A percentile compares a stretch with the other conserved stretches of the same genome.
phyloP scores from a whole-genome alignment of 2,113 vertebrate species.

The Deroptyus accipitrinus region DNA sequence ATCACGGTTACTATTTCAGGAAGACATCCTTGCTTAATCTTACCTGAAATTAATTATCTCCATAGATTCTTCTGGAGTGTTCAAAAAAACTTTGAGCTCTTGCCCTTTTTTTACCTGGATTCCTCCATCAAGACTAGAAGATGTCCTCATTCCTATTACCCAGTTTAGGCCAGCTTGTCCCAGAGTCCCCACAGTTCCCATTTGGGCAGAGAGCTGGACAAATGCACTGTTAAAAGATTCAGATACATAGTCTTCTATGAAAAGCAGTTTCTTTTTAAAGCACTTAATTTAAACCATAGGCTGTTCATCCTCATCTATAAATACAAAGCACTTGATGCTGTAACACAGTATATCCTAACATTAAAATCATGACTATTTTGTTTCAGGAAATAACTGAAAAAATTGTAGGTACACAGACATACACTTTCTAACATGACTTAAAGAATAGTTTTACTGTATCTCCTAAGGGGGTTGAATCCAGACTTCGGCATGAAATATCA shows the following conservation, averaged over 20 bases:
- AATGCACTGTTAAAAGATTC: constrained; percentile 72
- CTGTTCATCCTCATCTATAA: background rate
- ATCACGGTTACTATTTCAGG: background rate
- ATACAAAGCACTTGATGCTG: background rate
- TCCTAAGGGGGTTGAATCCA: background rate
- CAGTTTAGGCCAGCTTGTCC: constrained; percentile 83
- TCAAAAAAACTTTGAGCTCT: constrained; percentile 81
- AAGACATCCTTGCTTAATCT: background rate
- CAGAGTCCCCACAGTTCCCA: constrained; percentile 77
- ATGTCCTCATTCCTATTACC: constrained; percentile 75
- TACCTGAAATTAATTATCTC: constrained; percentile 84
- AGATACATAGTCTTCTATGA: background rate
- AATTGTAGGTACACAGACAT: background rate
- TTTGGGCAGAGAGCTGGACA: constrained; percentile 77
- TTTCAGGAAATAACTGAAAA: background rate
- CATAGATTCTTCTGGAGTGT: constrained; percentile 83
- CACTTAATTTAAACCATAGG: background rate
- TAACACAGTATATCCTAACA: background rate
- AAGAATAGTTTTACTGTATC: background rate
- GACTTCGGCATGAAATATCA: background rate
- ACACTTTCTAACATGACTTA: background rate
- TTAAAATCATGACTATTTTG: background rate
- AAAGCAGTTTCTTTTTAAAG: background rate
- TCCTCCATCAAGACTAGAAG: constrained; percentile 82
- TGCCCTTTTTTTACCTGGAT: constrained; percentile 81